A percentile compares a stretch with the other conserved stretches of the same genome.
phyloP scores from a whole-genome alignment of 2,888 invertebrate species.

The Nebria salina region DNA sequence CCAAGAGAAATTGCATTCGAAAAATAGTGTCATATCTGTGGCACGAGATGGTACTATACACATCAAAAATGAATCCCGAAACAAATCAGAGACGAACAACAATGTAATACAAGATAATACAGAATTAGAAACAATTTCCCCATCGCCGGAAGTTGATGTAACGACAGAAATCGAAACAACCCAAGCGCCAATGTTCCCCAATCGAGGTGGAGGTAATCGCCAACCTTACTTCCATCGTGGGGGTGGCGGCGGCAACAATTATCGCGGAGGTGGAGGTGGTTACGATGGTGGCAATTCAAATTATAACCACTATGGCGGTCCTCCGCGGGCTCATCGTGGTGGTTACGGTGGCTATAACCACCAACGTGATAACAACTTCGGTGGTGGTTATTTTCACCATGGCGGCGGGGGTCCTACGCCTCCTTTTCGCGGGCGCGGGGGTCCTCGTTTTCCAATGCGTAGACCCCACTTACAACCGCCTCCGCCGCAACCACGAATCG shows the following conservation, averaged over 20 bases:
- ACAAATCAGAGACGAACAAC: conserved; percentile 42
- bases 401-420: conserved; percentile 35
- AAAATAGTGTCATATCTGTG: conserved; percentile 68
- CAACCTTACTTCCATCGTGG: conserved; percentile 53
- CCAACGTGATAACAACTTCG: conserved; percentile 57
- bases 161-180: conserved; percentile 53
- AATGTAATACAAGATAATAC: conserved; percentile 33
- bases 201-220: conserved; percentile 65
- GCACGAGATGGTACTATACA: conserved; percentile 72
- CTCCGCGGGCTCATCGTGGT: conserved; percentile 48
- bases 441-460: conserved; percentile 45
- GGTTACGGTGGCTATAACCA: conserved; percentile 47
- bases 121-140: conserved; percentile 17
- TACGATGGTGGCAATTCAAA: conserved; percentile 58
- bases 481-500: conserved; percentile 9
- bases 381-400: conserved; percentile 53
- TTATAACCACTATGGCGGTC: conserved; percentile 57
- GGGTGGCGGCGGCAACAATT: conserved; percentile 49
- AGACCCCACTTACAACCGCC: conserved; percentile 39
- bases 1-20: conserved; percentile 77
- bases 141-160: conserved; percentile 27
- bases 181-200: conserved; percentile 73
- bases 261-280: conserved; percentile 53
- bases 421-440: conserved; percentile 46
- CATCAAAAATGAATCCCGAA: conserved; percentile 58